Conservation (phyloP, 2,888 invertebrate species). For the Drosophila prolongata region DNA sequence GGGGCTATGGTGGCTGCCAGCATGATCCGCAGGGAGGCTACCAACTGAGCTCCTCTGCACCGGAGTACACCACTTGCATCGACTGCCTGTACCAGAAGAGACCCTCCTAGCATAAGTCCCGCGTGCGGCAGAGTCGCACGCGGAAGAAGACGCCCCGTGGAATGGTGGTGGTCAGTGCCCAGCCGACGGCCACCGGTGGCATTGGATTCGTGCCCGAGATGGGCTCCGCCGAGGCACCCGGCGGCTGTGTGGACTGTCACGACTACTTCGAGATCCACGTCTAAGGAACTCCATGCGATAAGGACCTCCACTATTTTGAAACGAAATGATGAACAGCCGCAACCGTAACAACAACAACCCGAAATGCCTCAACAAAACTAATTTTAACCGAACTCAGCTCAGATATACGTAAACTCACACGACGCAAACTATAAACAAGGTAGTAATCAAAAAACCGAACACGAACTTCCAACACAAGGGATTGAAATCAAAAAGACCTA, state of each 20-base stretch:
- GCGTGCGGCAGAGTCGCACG: constrained; percentile 87
- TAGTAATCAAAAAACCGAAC: constrained; percentile 41
- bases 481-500: constrained; percentile 59
- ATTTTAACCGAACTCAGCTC: constrained; percentile 58
- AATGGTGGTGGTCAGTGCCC: constrained; percentile 66
- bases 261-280: constrained; percentile 87
- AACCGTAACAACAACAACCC: constrained; percentile 48
- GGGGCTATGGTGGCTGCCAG: constrained; percentile 53
- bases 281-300: constrained; percentile 77
- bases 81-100: constrained; percentile 89
- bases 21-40: constrained; percentile 60
- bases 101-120: constrained; percentile 88
- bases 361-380: constrained; percentile 71
- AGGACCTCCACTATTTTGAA: constrained; percentile 11
- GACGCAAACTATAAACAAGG: constrained; percentile 32
- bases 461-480: constrained; percentile 61
- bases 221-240: constrained; percentile 59
- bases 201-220: constrained; percentile 63
- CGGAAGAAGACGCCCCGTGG: constrained; percentile 85
- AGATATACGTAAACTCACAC: constrained; percentile 63
- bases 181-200: constrained; percentile 58
- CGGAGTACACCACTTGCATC: constrained; percentile 90
- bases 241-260: constrained; percentile 84
- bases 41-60: constrained; percentile 84
- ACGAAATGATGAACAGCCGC: constrained; percentile 41